Evolutionary conservation across 2,888 invertebrate genomes (phyloP).

Genomic region (Chrysolina americana): DNA sequence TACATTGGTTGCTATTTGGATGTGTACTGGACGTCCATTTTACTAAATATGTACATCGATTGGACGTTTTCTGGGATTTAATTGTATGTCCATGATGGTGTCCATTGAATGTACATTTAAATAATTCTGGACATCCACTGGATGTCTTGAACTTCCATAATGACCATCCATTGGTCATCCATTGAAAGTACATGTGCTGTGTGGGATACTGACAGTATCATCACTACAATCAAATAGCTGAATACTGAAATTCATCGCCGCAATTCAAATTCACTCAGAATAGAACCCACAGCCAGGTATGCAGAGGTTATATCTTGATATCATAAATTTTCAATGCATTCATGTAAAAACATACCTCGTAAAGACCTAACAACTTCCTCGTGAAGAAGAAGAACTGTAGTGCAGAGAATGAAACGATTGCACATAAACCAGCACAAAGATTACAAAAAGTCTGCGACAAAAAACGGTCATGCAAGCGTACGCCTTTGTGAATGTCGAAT

Average conservation of each 20-base stretch:
- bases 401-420: conserved; percentile 13
- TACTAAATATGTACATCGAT: no score
- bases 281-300: conserved; percentile 30
- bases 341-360: conserved; percentile 47
- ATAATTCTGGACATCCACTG: no score
- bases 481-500: neutral
- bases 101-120: no score
- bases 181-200: no score
- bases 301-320: conserved; percentile 45
- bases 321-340: conserved; percentile 49
- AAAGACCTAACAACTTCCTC: conserved; percentile 50
- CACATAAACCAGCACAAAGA: conserved; percentile 28
- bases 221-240: no score
- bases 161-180: no score
- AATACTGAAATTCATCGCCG: conserved; percentile 38
- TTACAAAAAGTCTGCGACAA: conserved; percentile 33
- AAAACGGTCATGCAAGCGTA: conserved; percentile 29
- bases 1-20: no score
- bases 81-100: no score
- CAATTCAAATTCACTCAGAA: conserved; percentile 45
- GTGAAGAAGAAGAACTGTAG: conserved; percentile 36
- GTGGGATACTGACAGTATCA: no score
- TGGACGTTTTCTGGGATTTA: no score
- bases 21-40: no score
- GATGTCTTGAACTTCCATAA: no score